These are phyloP conservation scores for Grallaria varia DNA, from an alignment of 2,113 vertebrate genomes.

Conservation along the genomic window DNA sequence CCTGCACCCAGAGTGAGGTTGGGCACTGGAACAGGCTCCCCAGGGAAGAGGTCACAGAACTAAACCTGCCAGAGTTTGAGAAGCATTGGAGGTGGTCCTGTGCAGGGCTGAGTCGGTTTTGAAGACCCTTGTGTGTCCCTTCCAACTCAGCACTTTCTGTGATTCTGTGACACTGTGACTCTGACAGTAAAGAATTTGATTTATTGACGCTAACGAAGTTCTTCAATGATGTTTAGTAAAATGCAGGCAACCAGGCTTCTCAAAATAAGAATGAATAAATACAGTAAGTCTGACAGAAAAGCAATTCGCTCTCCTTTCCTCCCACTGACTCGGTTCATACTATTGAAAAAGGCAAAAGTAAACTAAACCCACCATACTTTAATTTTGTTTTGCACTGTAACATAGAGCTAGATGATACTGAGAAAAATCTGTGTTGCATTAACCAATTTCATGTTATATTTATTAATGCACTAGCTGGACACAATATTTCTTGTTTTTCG, in stretches of 20 bases:
- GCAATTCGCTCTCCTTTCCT: neutral
- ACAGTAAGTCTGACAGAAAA: neutral
- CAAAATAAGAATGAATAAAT: neutral
- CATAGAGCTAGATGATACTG: neutral
- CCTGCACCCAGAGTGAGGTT: neutral
- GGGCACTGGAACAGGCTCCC: neutral
- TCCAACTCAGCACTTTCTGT: neutral
- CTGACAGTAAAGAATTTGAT: neutral
- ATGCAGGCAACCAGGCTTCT: neutral
- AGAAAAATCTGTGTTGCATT: conserved; percentile 23
- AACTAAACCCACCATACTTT: neutral
- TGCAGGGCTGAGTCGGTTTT: neutral
- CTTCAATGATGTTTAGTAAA: neutral
- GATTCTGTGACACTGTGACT: neutral
- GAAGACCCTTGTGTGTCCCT: neutral
- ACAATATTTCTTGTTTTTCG: conserved; percentile 31
- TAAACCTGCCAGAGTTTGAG: neutral
- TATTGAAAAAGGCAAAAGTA: neutral
- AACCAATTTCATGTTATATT: conserved; percentile 39
- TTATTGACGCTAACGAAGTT: neutral
- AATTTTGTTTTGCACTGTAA: neutral
- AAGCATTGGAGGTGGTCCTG: neutral
- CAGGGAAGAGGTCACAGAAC: neutral
- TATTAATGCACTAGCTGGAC: conserved; percentile 39
- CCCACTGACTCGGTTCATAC: neutral